phyloP scores from a whole-genome alignment of 2,888 invertebrate genomes.

The Melipona bicolor region DNA sequence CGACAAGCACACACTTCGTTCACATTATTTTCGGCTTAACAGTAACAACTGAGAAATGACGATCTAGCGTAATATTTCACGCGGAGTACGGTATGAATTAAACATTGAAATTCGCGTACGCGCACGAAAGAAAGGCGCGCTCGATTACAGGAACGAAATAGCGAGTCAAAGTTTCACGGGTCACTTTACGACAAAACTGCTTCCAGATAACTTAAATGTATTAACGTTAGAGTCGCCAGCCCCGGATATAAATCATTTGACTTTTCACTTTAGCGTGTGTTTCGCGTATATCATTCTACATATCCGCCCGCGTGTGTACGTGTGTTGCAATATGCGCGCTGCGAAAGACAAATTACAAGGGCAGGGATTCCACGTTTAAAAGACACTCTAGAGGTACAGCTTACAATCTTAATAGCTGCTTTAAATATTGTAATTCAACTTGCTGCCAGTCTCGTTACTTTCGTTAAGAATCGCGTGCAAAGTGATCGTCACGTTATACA shows the following conservation, averaged over 20 bases:
- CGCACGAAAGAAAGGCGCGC: no score
- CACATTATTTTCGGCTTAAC: neutral
- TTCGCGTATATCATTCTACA: constrained; percentile 32
- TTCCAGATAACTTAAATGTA: constrained; percentile 23
- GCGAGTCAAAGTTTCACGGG: neutral
- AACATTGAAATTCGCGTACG: neutral
- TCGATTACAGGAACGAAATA: neutral
- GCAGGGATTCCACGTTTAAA: constrained; percentile 36
- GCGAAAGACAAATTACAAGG: neutral
- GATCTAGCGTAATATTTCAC: neutral
- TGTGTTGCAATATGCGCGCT: neutral
- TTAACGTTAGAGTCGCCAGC: constrained; percentile 26
- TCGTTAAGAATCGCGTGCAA: constrained; percentile 14
- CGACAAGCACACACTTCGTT: neutral
- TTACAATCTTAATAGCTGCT: constrained; percentile 44
- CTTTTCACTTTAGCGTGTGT: constrained; percentile 21
- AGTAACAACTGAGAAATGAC: neutral
- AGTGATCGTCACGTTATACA: neutral
- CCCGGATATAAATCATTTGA: constrained; percentile 28
- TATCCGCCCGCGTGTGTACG: constrained; percentile 8
- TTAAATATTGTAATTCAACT: constrained; percentile 22
- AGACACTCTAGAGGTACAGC: constrained; percentile 19
- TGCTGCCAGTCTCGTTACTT: neutral
- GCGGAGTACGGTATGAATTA: neutral
- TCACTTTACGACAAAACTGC: constrained; percentile 8